phyloP scores from a whole-genome alignment of 2,888 invertebrate species.

The Ptychoptera contaminata region DNA sequence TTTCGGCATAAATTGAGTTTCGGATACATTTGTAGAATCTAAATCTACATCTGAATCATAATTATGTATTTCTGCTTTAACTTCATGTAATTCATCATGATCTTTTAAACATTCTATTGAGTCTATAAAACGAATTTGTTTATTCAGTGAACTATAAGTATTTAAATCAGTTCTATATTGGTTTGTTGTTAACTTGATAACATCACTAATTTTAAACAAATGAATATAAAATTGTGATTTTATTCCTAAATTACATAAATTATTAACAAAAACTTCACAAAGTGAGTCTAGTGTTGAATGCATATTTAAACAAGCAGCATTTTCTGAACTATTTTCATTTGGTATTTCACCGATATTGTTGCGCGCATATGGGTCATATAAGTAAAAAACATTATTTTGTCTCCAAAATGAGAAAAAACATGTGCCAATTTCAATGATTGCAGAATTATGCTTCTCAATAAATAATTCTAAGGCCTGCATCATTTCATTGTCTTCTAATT shows the following conservation, averaged over 20 bases:
- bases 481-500: not conserved
- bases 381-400: conserved; percentile 40
- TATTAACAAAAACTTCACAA: conserved; percentile 35
- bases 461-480: not conserved
- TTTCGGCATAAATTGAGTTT: conserved; percentile 35
- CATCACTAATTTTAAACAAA: conserved; percentile 32
- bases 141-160: not conserved
- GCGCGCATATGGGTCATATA: conserved; percentile 43
- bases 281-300: conserved; percentile 41
- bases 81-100: conserved; percentile 15
- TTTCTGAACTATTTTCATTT: conserved; percentile 19
- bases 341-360: conserved; percentile 34
- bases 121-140: not conserved
- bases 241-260: conserved; percentile 23
- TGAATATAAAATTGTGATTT: conserved; percentile 34
- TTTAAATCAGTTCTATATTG: not conserved
- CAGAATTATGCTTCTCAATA: not conserved
- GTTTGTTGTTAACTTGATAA: conserved; percentile 18
- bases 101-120: not conserved
- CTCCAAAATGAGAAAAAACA: conserved; percentile 38
- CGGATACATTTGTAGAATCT: conserved; percentile 43
- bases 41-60: conserved; percentile 26
- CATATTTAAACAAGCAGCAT: conserved; percentile 45
- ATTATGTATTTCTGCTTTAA: too few species aligned
- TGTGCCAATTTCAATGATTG: conserved; percentile 37